Evolutionary conservation across 2,888 invertebrate genomes (phyloP).

Genomic region (Myopa tessellatipennis): DNA sequence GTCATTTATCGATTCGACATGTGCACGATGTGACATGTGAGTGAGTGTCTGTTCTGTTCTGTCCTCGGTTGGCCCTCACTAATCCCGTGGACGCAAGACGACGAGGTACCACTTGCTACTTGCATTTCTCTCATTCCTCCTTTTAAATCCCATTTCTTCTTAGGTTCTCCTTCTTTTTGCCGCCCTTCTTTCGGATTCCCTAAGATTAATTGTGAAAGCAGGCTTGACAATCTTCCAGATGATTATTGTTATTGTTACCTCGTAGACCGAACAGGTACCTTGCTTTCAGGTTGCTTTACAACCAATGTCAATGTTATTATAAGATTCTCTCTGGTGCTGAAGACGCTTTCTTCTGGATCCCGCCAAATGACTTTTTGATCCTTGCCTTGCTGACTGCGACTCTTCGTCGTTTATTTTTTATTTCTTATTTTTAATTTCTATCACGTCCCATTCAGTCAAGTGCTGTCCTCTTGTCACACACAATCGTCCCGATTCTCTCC

Average conservation of each 20-base stretch:
- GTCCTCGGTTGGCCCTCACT: neutral
- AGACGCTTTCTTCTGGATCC: neutral
- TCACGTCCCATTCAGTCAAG: slow-evolving; percentile 12
- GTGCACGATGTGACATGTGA: slow-evolving; percentile 20
- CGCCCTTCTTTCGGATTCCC: neutral
- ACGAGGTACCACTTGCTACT: slow-evolving; percentile 8
- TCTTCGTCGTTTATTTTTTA: neutral
- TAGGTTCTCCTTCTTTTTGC: neutral
- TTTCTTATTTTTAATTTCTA: neutral
- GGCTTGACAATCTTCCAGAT: slow-evolving; percentile 16
- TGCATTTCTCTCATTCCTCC: neutral
- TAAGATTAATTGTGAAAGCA: neutral
- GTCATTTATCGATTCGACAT: slow-evolving; percentile 43
- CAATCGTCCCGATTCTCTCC: neutral
- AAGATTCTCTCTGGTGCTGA: slow-evolving; percentile 6
- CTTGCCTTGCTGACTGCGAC: neutral
- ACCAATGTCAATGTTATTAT: slow-evolving; percentile 8
- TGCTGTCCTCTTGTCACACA: slow-evolving; percentile 33
- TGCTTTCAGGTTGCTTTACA: too few species aligned
- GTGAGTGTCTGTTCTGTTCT: neutral
- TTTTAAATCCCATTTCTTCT: neutral
- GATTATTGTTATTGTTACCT: slow-evolving; percentile 14
- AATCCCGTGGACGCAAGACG: neutral
- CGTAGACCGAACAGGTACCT: slow-evolving; percentile 13
- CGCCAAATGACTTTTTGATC: slow-evolving; percentile 19